These are phyloP conservation scores for Zaprionus bogoriensis DNA, from an alignment of 2,888 invertebrate genomes.

Conservation along the genomic window DNA sequence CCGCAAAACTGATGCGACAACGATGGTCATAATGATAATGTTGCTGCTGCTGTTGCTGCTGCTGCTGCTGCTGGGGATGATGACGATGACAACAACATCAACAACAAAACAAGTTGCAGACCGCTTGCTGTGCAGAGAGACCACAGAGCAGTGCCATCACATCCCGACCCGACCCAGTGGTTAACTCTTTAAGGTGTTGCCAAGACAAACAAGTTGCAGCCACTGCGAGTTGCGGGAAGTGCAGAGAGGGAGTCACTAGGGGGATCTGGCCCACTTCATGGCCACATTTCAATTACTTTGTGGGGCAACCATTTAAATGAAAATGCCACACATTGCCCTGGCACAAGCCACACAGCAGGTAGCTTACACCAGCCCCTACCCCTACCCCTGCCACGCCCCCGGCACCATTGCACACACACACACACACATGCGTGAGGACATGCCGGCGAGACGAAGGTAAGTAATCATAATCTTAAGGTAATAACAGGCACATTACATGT, in stretches of 20 bases:
- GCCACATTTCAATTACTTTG: conserved; percentile 74
- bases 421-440: conserved; percentile 35
- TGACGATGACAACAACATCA: conserved; percentile 2
- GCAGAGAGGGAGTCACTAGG: not conserved
- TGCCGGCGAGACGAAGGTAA: conserved; percentile 38
- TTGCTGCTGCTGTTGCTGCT: conserved; percentile 22
- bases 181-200: conserved; percentile 73
- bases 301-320: conserved; percentile 72
- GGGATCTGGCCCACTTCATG: conserved; percentile 47
- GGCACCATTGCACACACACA: not conserved
- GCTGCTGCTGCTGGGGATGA: conserved; percentile 19
- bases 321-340: conserved; percentile 73
- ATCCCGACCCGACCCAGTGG: conserved; percentile 36
- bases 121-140: conserved; percentile 62
- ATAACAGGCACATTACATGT: conserved; percentile 77
- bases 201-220: conserved; percentile 67
- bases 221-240: not conserved
- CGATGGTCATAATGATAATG: conserved; percentile 25
- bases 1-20: conserved; percentile 40
- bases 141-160: conserved; percentile 43
- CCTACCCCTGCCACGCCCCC: not conserved
- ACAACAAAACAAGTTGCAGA: conserved; percentile 49
- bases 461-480: conserved; percentile 76
- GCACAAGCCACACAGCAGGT: conserved; percentile 63
- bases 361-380: conserved; percentile 6